A percentile compares a stretch with the other conserved stretches of the same genome.
phyloP scores from a whole-genome alignment of 2,797 vertebrate species.

The Geotria australis region DNA sequence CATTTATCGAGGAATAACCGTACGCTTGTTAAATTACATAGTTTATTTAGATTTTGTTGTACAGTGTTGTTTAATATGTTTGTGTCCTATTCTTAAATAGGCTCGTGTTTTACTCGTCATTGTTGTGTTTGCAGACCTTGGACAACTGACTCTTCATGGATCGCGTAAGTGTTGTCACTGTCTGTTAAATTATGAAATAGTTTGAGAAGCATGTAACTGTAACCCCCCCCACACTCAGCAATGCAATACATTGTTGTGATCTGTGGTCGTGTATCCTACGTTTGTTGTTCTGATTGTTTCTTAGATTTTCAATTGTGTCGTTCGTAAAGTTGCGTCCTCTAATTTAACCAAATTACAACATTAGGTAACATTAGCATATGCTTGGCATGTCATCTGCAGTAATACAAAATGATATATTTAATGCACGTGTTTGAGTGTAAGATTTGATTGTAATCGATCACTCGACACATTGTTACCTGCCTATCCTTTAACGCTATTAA shows the following conservation, averaged over 20 bases:
- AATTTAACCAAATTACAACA: neutral
- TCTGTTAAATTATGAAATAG: too few relatives aligned
- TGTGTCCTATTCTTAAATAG: too few relatives aligned
- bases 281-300: neutral
- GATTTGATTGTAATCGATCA: too few relatives aligned
- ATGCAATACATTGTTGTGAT: conserved; percentile 4
- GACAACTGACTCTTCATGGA: neutral
- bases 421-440: neutral
- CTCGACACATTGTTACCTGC: too few relatives aligned
- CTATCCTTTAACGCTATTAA: too few relatives aligned
- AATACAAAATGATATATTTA: neutral
- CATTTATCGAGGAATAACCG: too few relatives aligned
- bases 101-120: neutral
- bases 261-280: neutral
- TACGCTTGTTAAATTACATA: too few relatives aligned
- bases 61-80: too few relatives aligned
- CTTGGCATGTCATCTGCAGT: neutral
- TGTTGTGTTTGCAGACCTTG: neutral
- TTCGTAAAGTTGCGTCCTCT: neutral
- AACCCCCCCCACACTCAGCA: neutral
- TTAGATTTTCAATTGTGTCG: neutral
- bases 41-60: too few relatives aligned
- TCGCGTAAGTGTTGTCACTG: neutral
- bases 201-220: too few relatives aligned
- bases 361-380: neutral